Conservation (phyloP, 1,140 invertebrate species). For the Zaprionus ghesquierei region DNA sequence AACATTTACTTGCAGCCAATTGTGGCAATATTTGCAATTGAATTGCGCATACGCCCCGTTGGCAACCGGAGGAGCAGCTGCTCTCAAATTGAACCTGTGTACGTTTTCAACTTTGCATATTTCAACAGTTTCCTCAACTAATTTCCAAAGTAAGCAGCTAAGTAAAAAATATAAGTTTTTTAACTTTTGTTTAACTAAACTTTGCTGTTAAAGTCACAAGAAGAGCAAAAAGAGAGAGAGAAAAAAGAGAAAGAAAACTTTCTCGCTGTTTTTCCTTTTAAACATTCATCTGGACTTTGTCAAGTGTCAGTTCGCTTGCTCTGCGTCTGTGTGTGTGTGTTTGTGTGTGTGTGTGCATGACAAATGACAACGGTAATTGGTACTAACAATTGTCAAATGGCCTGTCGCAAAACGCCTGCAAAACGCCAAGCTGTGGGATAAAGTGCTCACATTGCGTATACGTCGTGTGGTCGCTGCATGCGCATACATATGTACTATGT, state of each 20-base stretch:
- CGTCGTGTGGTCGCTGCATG: neutral
- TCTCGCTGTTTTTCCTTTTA: constrained; percentile 1
- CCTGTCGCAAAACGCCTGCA: constrained; percentile 24
- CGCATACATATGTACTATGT: constrained; percentile 21
- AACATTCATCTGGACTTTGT: constrained; percentile 37
- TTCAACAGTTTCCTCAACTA: constrained; percentile 13
- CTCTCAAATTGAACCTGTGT: neutral
- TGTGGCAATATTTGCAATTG: constrained; percentile 4
- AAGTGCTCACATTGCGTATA: constrained; percentile 1
- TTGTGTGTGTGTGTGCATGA: constrained; percentile 4
- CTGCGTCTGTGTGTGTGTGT: neutral
- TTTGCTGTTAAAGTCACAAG: neutral
- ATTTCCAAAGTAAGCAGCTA: constrained; percentile 27
- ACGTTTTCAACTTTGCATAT: constrained; percentile 21
- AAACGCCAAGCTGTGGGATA: neutral
- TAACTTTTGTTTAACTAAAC: constrained; percentile 12
- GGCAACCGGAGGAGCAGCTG: neutral
- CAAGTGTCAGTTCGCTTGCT: constrained; percentile 27
- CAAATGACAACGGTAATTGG: constrained; percentile 67
- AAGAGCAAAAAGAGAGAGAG: neutral
- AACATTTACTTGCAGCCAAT: constrained; percentile 21
- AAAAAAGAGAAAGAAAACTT: constrained; percentile 6
- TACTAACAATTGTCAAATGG: constrained; percentile 60
- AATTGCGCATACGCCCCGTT: neutral
- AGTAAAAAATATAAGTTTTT: constrained; percentile 16